phyloP scores from a whole-genome alignment of 1,140 invertebrate species.

The Vollenhovia emeryi region DNA sequence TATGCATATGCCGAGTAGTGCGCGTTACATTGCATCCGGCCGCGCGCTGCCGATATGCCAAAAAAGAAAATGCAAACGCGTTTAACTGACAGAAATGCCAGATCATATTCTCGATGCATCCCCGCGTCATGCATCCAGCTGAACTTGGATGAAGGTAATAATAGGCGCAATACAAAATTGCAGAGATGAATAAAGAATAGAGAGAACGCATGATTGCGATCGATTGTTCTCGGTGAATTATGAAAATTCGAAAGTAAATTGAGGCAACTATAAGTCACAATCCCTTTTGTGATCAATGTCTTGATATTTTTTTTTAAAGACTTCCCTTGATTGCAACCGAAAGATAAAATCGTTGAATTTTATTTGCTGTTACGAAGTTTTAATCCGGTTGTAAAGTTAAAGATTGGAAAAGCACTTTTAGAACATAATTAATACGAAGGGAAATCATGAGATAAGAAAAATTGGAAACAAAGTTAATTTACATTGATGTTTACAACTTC shows the following conservation, averaged over 20 bases:
- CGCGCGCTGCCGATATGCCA: background rate
- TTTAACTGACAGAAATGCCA: conserved; percentile 52
- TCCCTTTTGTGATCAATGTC: background rate
- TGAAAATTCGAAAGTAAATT: background rate
- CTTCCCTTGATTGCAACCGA: background rate
- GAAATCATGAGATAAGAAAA: background rate
- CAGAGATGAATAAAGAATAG: conserved; percentile 13
- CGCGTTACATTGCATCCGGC: conserved; percentile 17
- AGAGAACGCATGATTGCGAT: background rate
- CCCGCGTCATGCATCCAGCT: background rate
- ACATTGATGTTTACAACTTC: background rate
- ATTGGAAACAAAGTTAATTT: conserved; percentile 7
- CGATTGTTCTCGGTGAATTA: background rate
- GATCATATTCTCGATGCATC: conserved; percentile 28
- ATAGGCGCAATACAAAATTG: conserved; percentile 13
- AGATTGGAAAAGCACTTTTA: background rate
- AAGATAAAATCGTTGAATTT: background rate
- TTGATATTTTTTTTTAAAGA: background rate
- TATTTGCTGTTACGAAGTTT: background rate
- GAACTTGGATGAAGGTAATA: background rate
- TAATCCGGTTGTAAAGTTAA: background rate
- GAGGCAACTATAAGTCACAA: background rate
- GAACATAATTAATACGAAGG: background rate
- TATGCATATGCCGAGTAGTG: conserved; percentile 22
- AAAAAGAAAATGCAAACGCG: conserved; percentile 42